Conservation (phyloP, 2,888 invertebrate species). For the Thecocarcelia acutangulata region DNA sequence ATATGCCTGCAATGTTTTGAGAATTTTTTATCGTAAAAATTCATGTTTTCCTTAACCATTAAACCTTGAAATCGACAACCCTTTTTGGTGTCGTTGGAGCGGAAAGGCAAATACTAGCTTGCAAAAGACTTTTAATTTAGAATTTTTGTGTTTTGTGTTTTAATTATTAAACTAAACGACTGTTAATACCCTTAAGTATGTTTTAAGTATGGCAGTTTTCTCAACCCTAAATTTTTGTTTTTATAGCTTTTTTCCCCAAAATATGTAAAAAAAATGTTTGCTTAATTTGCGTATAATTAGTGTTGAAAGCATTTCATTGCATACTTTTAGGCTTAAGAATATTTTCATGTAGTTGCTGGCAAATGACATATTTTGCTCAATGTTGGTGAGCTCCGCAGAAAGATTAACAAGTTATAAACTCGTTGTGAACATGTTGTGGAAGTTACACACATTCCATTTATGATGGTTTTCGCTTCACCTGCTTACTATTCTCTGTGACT, state of each 20-base stretch:
- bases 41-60: background rate
- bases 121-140: slow-evolving; percentile 3
- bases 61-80: slow-evolving; percentile 36
- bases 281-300: slow-evolving; percentile 72
- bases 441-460: background rate
- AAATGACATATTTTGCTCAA: background rate
- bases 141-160: slow-evolving; percentile 16
- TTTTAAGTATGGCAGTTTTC: slow-evolving; percentile 43
- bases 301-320: slow-evolving; percentile 68
- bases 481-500: slow-evolving; percentile 25
- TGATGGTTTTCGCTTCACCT: background rate
- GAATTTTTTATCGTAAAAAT: slow-evolving; percentile 13
- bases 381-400: slow-evolving; percentile 33
- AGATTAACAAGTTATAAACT: slow-evolving; percentile 53
- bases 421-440: slow-evolving; percentile 1
- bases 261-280: slow-evolving; percentile 42
- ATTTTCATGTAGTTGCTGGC: slow-evolving; percentile 60
- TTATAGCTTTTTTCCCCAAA: slow-evolving; percentile 14
- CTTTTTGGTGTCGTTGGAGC: background rate
- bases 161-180: slow-evolving; percentile 44
- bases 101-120: background rate
- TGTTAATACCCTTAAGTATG: slow-evolving; percentile 56
- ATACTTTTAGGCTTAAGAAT: slow-evolving; percentile 66
- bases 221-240: background rate
- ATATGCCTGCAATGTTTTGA: slow-evolving; percentile 48